Percentiles rank a stretch among this genome's conserved stretches.
phyloP scores from a whole-genome alignment of 35 echinoderm and acorn worm genomes.

The Ophiothrix spiculata region DNA sequence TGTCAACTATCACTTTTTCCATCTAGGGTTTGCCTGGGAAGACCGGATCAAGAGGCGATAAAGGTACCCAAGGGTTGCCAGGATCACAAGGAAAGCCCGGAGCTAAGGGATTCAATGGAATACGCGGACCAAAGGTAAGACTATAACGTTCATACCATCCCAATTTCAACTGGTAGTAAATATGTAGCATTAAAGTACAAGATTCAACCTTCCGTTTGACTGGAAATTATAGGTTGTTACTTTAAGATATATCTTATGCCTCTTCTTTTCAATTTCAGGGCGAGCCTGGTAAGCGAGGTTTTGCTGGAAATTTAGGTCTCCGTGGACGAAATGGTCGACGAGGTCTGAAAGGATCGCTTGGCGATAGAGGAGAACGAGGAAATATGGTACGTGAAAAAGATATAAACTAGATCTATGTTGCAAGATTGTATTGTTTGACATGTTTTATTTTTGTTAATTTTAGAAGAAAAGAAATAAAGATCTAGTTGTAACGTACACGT shows the following conservation, averaged over 20 bases:
- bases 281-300: slow-evolving; percentile 14
- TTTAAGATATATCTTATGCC: background rate
- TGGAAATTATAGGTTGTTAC: background rate
- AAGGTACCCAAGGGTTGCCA: slow-evolving; percentile 14
- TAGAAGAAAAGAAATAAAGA: too few relatives aligned
- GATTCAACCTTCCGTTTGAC: background rate
- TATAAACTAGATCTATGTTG: too few relatives aligned
- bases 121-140: slow-evolving; percentile 18
- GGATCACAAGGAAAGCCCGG: slow-evolving; percentile 24
- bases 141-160: background rate
- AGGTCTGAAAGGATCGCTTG: slow-evolving; percentile 15
- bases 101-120: slow-evolving; percentile 1
- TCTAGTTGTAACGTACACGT: too few relatives aligned
- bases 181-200: background rate
- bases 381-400: slow-evolving; percentile 30
- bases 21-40: slow-evolving; percentile 19
- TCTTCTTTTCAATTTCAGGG: background rate
- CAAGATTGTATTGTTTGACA: too few relatives aligned
- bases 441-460: too few relatives aligned
- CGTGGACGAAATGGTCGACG: slow-evolving; percentile 6
- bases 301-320: background rate
- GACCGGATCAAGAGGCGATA: background rate
- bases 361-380: slow-evolving; percentile 30
- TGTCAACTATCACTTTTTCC: background rate
- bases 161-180: background rate